Base-by-base conservation (phyloP, 2,113 vertebrate genomes). In the Mungos mungo region DNA sequence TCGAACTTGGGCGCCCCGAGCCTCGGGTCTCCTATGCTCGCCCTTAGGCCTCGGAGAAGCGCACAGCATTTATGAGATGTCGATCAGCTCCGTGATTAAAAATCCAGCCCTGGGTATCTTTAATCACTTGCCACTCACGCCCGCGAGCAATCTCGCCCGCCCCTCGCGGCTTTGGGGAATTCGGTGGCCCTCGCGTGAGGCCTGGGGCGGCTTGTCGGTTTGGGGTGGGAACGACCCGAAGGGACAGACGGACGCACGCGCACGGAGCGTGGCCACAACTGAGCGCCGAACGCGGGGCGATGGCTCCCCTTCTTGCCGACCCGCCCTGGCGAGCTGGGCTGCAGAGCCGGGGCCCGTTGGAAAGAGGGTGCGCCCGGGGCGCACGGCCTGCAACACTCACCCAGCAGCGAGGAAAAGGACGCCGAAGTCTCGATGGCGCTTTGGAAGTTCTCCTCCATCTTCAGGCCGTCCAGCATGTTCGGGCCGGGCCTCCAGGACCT, bases 391-490 rank as follows among this genome's bases (percentile, higher is more conserved):
- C 35, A 38, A 38, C 47, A 98, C 99, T 99, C 98, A 99, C 99
- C 99, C 91, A 99, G 97, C 93, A 99, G 79, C 19, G 98, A 98
- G 21, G 99, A 98, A 96, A 99, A 98, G 2, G 98, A 91, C 38
- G 96, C 96, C 2, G 98, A 98, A 45, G 98, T 98, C 66, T 99
- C 98, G 72, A 99, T 98, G 8, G 98, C 98, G 93, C 85, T 98
- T 93, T 98, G 98, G 89, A 98, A 98, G 95, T 95, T 98, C 96
- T 99, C 98, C 69, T 99, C 99, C 99, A 98, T 99, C 98, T 99
- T 99, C 97, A 98, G 96, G 88, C 98, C 99, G 98, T 99, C 99
- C 98, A 99, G 96, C 98, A 99, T 99, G 97, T 94, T 98, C 94
- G 33, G 90, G 63, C 90, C 79, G 90, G 90, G 47, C 83, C 81